Conservation (phyloP, 92 coral and sea anemone genomes). For the Epizoanthus illoricatus region DNA sequence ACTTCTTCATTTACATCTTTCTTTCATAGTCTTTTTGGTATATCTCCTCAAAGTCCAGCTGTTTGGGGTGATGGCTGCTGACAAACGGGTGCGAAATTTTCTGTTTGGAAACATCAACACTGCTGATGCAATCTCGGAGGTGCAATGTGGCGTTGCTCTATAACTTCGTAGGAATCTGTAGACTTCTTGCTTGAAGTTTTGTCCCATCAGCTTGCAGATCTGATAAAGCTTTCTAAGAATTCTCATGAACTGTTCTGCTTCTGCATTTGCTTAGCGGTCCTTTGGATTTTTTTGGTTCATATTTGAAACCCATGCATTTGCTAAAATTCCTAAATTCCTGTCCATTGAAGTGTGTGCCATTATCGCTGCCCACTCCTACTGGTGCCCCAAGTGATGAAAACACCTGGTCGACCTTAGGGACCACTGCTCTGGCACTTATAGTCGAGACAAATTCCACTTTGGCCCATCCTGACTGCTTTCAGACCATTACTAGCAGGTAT, state of each 20-base stretch:
- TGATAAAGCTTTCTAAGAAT: too few species aligned
- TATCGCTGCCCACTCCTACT: background rate
- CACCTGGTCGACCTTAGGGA: constrained; percentile 32
- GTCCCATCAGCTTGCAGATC: too few species aligned
- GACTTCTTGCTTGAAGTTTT: too few species aligned
- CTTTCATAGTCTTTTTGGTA: too few species aligned
- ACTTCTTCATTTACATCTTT: too few species aligned
- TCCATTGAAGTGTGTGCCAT: constrained; percentile 29
- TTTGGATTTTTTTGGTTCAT: constrained; percentile 40
- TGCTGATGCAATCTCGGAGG: too few species aligned
- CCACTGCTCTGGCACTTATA: constrained; percentile 37
- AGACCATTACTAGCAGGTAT: constrained; percentile 30
- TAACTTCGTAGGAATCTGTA: too few species aligned
- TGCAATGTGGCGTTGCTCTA: too few species aligned
- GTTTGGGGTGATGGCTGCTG: too few species aligned
- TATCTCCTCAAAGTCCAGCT: too few species aligned
- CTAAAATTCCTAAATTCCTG: constrained; percentile 28
- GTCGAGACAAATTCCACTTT: constrained; percentile 29
- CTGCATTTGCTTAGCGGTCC: constrained; percentile 48
- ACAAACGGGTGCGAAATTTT: too few species aligned
- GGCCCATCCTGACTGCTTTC: constrained; percentile 19
- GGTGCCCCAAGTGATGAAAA: constrained; percentile 38
- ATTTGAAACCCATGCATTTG: constrained; percentile 7
- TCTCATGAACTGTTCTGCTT: background rate
- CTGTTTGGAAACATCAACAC: too few species aligned